Evolutionary conservation across 1,140 invertebrate genomes (phyloP), one percentile per base, ranked within the genome.

Genomic region (Aphaenogaster rudis): DNA sequence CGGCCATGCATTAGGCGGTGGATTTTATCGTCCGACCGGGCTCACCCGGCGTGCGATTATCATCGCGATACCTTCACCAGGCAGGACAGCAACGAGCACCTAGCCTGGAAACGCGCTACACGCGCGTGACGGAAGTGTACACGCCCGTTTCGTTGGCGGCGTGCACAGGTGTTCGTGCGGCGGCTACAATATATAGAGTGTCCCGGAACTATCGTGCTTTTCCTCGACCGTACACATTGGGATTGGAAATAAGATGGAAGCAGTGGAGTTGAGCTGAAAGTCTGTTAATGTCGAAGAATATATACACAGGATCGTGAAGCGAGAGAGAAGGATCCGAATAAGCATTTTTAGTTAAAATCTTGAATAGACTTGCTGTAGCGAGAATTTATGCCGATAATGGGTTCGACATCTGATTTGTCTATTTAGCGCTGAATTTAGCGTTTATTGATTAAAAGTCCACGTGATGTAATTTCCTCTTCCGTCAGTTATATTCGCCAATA

Each of bases 21-120:
- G 86, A 90, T 90, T 90, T 91, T 91, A 90, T 88, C 87, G 86
- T 86, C 67, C 86, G 42, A n/a, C 48, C 45, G 42, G 54, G 21
- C 72, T 82, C 72, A 76, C 54, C 86, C 86, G 59, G 5, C 50
- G 57, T 15, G 52, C 86, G 89, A 91, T 90, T 80, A 88, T 90
- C 86, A 86, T 91, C 86, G 36, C 74, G 88, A 90, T 90, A 88
- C 69, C 88, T 77, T 88, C 82, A 21, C 76, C 50, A 61, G 45
- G 13, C 52, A 21, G 52, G 52, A 21, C 79, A 33, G 61, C 54
- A 7, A 33, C 71, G 71, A 42, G 52, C 33, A 42, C 57, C 52
- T 59, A 61, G 45, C 57, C 21, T 69, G 64, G 54, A 74, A 79
- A 78, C 66, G 72, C 78, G 17, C 50, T 72, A 45, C 50, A 42